These are phyloP conservation scores for Aricia artaxerxes DNA, from an alignment of 2,888 invertebrate species.

Conservation along the genomic window DNA sequence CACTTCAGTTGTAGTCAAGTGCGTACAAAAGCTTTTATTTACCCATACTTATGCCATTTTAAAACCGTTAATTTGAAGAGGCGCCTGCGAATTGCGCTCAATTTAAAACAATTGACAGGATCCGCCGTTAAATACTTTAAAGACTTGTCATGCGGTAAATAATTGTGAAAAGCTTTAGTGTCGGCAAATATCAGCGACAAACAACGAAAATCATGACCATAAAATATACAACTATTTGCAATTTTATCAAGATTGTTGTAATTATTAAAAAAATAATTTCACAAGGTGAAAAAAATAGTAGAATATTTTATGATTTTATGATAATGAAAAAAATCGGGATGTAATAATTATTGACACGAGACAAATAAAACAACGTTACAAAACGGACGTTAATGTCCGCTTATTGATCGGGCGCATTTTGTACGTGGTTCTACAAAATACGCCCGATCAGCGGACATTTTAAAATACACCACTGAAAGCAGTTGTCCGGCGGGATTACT, in stretches of 20 bases:
- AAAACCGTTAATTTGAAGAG: constrained; percentile 36
- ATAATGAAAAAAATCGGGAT: no score
- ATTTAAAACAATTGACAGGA: constrained; percentile 43
- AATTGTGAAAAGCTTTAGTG: constrained; percentile 1
- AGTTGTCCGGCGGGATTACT: constrained; percentile 37
- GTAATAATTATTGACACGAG: no score
- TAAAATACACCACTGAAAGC: constrained; percentile 28
- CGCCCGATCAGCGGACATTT: constrained; percentile 9
- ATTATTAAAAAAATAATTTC: no score
- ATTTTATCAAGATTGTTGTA: no score
- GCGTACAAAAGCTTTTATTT: constrained; percentile 2
- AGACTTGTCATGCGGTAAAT: constrained; percentile 27
- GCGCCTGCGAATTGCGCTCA: constrained; percentile 41
- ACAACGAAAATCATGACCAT: no score
- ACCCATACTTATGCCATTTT: constrained; percentile 37
- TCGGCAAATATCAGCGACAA: not conserved
- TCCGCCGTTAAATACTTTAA: constrained; percentile 35
- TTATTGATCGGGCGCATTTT: no score
- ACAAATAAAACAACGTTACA: no score
- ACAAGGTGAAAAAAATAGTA: no score
- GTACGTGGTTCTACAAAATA: not conserved
- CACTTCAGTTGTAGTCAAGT: not conserved
- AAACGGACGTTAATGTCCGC: no score
- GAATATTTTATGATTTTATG: no score
- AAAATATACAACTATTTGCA: no score